Evolutionary conservation across 2,113 vertebrate genomes (phyloP), one percentile per base, ranked within the genome.

Genomic region (Fulica atra): DNA sequence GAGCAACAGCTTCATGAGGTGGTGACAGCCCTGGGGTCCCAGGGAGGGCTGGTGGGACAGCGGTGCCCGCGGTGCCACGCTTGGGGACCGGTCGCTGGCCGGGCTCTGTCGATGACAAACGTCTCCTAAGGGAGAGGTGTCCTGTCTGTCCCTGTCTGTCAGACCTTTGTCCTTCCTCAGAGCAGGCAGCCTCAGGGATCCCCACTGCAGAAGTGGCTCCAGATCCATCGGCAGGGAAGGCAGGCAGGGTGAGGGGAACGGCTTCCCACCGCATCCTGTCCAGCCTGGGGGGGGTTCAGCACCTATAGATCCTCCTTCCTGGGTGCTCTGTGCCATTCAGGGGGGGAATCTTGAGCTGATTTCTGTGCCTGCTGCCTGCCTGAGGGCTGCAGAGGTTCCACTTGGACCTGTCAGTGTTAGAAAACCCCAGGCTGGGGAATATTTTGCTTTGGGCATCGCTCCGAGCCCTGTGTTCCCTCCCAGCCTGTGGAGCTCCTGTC

Each of bases 191-290:
- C 42, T 6, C 2, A 29, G 76, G 54, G 38, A 25, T 33, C 13
- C 15, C 38, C 35, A 8, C 35, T 16, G 65, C 36, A 4, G 56
- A 23, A 26, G 16, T 1, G 28, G 29, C 71, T 54, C 60, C 4
- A 12, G 2, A 9, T 12, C 3, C 38, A 0, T 0, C 16, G 0
- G 5, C 8, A 3, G 61, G 71, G 25, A 54, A 40, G 48, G 3
- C 14, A 2, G 23, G 60, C 6, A 31, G 54, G 9, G 6, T 33
- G 59, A 38, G 42, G 50, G 17, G 54, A 23, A 7, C 1, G 0
- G 5, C 38, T 26, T 53, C 68, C 86, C 93, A 4, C 3, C 0
- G 3, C 2, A 1, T 4, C 33, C 26, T 9, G 0, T n/a, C 31
- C 84, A 42, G 26, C 83, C 56, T 2, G 26, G 4, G 44, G 33